Percentiles rank a stretch among this genome's conserved stretches.
Conservation (phyloP, 2,113 vertebrate species). For the Trochalopteron elliotii region DNA sequence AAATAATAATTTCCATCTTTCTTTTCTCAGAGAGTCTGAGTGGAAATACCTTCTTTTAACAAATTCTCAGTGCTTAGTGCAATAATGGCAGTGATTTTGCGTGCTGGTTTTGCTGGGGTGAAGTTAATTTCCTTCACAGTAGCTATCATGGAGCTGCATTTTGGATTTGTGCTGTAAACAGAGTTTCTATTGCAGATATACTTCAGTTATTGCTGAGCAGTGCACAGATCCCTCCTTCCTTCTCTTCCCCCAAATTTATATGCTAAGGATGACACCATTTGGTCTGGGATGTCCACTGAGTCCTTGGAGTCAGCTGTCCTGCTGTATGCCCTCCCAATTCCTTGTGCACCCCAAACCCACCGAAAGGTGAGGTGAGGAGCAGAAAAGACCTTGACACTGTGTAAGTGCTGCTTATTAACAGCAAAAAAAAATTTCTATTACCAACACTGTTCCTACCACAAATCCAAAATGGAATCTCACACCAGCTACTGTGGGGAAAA, state of each 20-base stretch:
- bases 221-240: background rate
- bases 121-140: background rate
- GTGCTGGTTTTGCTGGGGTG: background rate
- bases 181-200: background rate
- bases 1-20: background rate
- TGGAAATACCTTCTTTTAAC: background rate
- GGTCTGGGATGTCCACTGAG: background rate
- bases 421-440: background rate
- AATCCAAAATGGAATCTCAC: background rate
- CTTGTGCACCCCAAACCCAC: background rate
- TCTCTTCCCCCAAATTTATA: background rate
- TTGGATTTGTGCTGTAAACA: background rate
- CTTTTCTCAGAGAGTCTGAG: background rate
- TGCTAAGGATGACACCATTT: background rate
- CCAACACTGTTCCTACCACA: background rate
- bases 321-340: background rate
- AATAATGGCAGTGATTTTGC: background rate
- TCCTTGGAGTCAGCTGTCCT: background rate
- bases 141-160: background rate
- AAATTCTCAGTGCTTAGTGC: background rate
- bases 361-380: background rate
- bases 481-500: background rate
- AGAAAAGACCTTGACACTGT: background rate
- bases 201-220: background rate
- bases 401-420: background rate